Percentiles rank a stretch among this genome's conserved stretches.
These are phyloP conservation scores for Spheniscus humboldti DNA, from an alignment of 2,797 vertebrate species.

Conservation along the genomic window DNA sequence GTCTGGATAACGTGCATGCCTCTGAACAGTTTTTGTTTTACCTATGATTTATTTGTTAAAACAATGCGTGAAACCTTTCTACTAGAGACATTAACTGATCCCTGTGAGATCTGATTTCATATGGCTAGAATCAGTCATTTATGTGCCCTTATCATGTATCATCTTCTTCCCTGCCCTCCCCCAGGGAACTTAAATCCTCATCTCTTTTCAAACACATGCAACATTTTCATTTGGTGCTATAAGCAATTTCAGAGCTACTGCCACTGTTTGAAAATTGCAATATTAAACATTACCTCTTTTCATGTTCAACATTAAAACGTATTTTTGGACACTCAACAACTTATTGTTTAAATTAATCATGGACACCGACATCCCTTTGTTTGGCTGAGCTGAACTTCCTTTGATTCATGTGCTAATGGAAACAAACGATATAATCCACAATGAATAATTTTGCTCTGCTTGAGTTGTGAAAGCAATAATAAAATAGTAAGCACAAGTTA, in stretches of 20 bases:
- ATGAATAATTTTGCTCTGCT: conserved; percentile 50
- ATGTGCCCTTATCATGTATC: background rate
- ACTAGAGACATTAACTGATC: background rate
- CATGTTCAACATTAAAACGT: background rate
- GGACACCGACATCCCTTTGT: background rate
- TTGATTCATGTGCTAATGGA: conserved; percentile 54
- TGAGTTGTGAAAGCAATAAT: conserved; percentile 43
- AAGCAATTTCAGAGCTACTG: background rate
- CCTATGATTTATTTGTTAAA: background rate
- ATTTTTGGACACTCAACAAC: conserved; percentile 1
- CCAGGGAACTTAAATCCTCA: background rate
- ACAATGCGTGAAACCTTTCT: background rate
- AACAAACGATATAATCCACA: conserved; percentile 19
- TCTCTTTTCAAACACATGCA: background rate
- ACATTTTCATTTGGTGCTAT: background rate
- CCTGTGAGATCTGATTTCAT: background rate
- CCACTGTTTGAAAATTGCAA: background rate
- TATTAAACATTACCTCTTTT: background rate
- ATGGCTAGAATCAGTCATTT: background rate
- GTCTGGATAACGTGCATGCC: background rate
- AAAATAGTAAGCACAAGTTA: conserved; percentile 47
- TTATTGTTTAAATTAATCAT: conserved; percentile 54
- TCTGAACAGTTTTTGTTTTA: background rate
- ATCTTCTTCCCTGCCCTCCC: background rate
- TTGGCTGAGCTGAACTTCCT: conserved; percentile 24